Percentiles rank a stretch among this genome's conserved stretches.
Evolutionary conservation across 2,113 vertebrate species (phyloP).

Genomic region (Chaetura pelagica): DNA sequence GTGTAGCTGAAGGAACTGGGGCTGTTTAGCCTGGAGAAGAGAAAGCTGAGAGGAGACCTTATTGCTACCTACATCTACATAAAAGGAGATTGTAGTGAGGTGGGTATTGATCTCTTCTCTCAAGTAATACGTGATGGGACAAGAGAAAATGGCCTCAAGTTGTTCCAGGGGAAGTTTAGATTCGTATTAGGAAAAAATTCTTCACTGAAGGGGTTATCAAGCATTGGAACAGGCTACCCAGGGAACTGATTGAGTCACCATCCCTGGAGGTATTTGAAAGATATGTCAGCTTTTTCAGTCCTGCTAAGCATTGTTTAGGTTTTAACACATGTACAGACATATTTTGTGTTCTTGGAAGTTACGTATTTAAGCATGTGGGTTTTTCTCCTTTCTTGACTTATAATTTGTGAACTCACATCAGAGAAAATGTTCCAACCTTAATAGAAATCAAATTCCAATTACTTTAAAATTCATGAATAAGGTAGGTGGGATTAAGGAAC

Average conservation of each 20-base stretch:
- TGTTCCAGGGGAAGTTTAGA: neutral
- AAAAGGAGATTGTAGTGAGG: neutral
- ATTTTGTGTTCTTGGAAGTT: neutral
- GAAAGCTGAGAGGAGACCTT: neutral
- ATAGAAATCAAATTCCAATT: neutral
- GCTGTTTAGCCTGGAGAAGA: neutral
- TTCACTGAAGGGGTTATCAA: rapidly evolving
- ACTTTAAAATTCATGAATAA: neutral
- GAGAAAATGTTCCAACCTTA: neutral
- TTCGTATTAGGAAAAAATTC: neutral
- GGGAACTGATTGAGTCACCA: neutral
- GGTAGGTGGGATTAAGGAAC: neutral
- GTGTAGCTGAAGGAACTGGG: neutral
- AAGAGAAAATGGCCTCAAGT: neutral
- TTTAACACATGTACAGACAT: neutral
- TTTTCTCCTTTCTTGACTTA: neutral
- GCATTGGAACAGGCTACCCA: neutral
- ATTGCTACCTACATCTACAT: neutral
- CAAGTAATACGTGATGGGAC: neutral
- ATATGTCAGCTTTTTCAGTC: neutral
- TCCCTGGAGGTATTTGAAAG: neutral
- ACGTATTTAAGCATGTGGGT: neutral
- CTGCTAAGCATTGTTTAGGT: neutral
- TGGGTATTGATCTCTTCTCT: neutral
- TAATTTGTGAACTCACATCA: neutral